Evolutionary conservation across 2,888 invertebrate genomes (phyloP).

Genomic region (Carcina quercana): DNA sequence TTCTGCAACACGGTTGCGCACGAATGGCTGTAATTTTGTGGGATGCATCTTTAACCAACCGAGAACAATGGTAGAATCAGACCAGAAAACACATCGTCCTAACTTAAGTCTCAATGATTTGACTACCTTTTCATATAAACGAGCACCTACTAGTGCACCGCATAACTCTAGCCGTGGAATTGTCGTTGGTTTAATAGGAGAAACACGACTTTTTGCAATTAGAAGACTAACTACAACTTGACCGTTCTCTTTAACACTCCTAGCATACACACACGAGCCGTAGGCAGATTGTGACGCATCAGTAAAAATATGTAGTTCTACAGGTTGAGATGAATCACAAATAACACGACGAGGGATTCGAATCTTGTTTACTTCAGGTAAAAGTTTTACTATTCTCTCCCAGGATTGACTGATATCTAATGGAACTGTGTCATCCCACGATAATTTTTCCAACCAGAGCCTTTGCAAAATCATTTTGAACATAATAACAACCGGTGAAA

Average conservation of each 20-base stretch:
- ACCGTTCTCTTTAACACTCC: constrained; percentile 11
- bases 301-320: constrained; percentile 22
- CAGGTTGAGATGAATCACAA: constrained; percentile 11
- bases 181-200: constrained; percentile 21
- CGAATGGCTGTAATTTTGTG: constrained; percentile 21
- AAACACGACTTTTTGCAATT: constrained; percentile 21
- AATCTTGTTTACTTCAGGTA: constrained; percentile 15
- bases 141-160: constrained; percentile 21
- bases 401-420: background rate
- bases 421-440: constrained; percentile 19
- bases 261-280: constrained; percentile 22
- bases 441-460: constrained; percentile 19
- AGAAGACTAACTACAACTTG: constrained; percentile 14
- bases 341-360: constrained; percentile 17
- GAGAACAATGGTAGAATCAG: constrained; percentile 24
- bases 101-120: constrained; percentile 15
- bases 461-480: constrained; percentile 21
- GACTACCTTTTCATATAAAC: constrained; percentile 19
- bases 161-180: constrained; percentile 28
- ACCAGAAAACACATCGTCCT: constrained; percentile 18
- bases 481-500: constrained; percentile 17
- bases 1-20: constrained; percentile 22
- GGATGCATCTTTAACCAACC: constrained; percentile 23
- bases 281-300: constrained; percentile 26
- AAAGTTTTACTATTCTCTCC: background rate